Evolutionary conservation across 2,797 vertebrate species (phyloP).

Genomic region (Fratercula arctica): DNA sequence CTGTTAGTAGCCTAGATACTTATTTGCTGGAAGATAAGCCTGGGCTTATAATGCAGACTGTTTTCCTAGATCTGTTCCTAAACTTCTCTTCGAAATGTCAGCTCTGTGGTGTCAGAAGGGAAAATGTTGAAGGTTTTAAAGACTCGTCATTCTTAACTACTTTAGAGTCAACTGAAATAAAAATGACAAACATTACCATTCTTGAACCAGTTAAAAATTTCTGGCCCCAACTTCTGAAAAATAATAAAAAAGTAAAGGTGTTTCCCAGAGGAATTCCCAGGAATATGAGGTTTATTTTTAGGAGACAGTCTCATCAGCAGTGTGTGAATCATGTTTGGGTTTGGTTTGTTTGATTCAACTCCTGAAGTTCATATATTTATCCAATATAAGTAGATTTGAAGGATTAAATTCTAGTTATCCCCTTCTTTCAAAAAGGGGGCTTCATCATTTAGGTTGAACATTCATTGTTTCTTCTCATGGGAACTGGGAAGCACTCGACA

Average conservation of each 20-base stretch:
- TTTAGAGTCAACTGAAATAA: neutral
- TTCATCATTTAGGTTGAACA: neutral
- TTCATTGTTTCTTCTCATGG: neutral
- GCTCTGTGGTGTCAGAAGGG: neutral
- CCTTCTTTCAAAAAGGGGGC: neutral
- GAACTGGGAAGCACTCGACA: neutral
- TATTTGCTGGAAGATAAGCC: constrained; percentile 39
- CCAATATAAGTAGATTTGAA: neutral
- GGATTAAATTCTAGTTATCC: neutral
- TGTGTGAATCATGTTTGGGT: neutral
- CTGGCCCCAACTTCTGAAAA: neutral
- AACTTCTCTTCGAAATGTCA: constrained; percentile 56
- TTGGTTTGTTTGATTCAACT: neutral
- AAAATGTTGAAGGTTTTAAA: constrained; percentile 50
- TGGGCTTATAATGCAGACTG: neutral
- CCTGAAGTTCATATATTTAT: neutral
- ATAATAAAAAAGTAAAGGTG: neutral
- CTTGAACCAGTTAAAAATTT: neutral
- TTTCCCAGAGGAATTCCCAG: neutral
- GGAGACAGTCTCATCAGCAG: neutral
- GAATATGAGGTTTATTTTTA: neutral
- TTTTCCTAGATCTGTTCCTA: constrained; percentile 14
- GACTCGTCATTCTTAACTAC: neutral
- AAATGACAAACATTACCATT: neutral
- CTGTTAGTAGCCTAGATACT: neutral